Evolutionary conservation across 2,888 invertebrate genomes (phyloP).

Genomic region (Leptinotarsa peninsularis): DNA sequence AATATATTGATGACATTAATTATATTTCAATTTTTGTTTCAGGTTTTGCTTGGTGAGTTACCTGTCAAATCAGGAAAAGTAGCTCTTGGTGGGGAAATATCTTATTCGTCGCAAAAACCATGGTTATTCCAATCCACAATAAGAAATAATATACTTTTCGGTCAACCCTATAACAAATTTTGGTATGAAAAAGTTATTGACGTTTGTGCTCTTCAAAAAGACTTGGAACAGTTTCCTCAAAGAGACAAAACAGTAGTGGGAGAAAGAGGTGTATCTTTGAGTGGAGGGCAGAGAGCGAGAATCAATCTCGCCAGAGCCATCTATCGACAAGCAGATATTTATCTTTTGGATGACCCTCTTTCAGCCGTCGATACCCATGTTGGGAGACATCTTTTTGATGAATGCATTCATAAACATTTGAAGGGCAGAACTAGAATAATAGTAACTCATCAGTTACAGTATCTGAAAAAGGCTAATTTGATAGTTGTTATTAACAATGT

Average conservation of each 20-base stretch:
- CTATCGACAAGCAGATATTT: slow-evolving; percentile 81
- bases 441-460: slow-evolving; percentile 80
- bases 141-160: slow-evolving; percentile 78
- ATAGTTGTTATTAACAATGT: slow-evolving; percentile 71
- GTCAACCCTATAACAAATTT: slow-evolving; percentile 66
- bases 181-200: slow-evolving; percentile 69
- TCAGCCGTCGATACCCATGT: slow-evolving; percentile 85
- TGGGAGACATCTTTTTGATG: slow-evolving; percentile 79
- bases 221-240: slow-evolving; percentile 73
- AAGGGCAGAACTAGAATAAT: slow-evolving; percentile 73
- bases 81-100: slow-evolving; percentile 68
- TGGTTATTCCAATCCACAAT: slow-evolving; percentile 75
- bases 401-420: slow-evolving; percentile 74
- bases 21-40: neutral
- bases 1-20: neutral
- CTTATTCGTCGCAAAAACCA: slow-evolving; percentile 76
- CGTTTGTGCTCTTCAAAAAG: slow-evolving; percentile 73
- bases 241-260: slow-evolving; percentile 71
- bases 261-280: slow-evolving; percentile 81
- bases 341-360: slow-evolving; percentile 83
- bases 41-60: slow-evolving; percentile 70
- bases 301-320: slow-evolving; percentile 83
- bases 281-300: slow-evolving; percentile 86
- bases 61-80: slow-evolving; percentile 68
- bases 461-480: slow-evolving; percentile 69